Percentiles rank a stretch among this genome's conserved stretches.
phyloP scores from a whole-genome alignment of 2,113 vertebrate genomes.

The Paedocypris sp. region DNA sequence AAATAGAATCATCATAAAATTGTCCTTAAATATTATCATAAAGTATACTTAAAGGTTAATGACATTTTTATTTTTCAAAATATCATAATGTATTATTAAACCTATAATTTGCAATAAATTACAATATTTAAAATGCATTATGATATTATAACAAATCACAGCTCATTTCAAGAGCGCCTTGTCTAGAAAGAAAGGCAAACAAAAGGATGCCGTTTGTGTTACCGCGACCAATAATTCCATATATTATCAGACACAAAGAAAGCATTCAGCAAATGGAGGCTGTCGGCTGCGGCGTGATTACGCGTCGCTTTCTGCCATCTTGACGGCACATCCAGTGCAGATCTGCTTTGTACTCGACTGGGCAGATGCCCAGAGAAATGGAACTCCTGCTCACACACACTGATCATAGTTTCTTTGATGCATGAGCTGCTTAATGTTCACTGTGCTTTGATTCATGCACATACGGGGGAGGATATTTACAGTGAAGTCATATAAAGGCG shows the following conservation, averaged over 20 bases:
- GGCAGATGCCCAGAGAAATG: constrained; percentile 19
- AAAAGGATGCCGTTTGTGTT: neutral
- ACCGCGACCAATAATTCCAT: neutral
- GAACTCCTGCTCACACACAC: constrained; percentile 7
- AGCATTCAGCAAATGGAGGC: constrained; percentile 13
- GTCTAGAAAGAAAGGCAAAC: neutral
- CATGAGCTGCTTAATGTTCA: neutral
- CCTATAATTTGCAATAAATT: too few species aligned
- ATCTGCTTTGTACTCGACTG: constrained; percentile 21
- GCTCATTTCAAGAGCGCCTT: neutral
- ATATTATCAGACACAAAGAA: constrained; percentile 7
- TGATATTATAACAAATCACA: too few species aligned
- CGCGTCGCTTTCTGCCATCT: constrained; percentile 8
- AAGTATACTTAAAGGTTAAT: too few species aligned
- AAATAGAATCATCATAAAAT: too few species aligned
- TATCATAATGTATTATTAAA: too few species aligned
- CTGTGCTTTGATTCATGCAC: neutral
- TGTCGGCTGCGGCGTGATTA: constrained; percentile 12
- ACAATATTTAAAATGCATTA: too few species aligned
- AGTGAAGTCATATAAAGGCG: neutral
- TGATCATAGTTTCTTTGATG: constrained; percentile 8
- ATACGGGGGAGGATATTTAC: neutral
- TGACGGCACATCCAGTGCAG: constrained; percentile 17
- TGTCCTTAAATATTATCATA: too few species aligned
- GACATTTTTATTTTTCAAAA: too few species aligned